A percentile compares a stretch with the other conserved stretches of the same genome.
Conservation (phyloP, 2,797 vertebrate species). For the Pygocentrus nattereri region DNA sequence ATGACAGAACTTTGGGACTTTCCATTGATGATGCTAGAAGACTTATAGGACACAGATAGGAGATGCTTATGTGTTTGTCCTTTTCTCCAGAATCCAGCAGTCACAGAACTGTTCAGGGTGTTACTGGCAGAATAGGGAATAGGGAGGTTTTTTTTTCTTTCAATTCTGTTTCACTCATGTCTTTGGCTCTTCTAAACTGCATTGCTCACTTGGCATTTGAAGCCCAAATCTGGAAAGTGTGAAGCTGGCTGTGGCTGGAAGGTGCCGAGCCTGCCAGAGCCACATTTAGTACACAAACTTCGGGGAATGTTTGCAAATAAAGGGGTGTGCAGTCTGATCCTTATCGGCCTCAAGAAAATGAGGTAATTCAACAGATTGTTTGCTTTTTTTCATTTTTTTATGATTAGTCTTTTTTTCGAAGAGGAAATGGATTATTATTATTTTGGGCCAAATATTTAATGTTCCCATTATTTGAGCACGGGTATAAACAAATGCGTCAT, state of each 20-base stretch:
- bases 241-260: constrained; percentile 47
- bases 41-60: not conserved
- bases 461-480: constrained; percentile 81
- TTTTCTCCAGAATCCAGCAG: not conserved
- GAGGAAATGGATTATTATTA: constrained; percentile 81
- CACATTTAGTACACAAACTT: constrained; percentile 61
- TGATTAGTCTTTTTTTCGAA: constrained; percentile 68
- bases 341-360: constrained; percentile 67
- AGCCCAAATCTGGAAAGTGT: constrained; percentile 32
- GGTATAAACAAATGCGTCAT: constrained; percentile 82
- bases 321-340: constrained; percentile 63
- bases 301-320: constrained; percentile 67
- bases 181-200: constrained; percentile 11
- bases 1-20: not conserved
- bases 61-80: not conserved
- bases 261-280: constrained; percentile 55
- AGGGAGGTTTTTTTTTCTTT: too few species aligned
- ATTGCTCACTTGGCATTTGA: constrained; percentile 41
- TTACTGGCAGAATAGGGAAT: constrained; percentile 27
- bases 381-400: constrained; percentile 72
- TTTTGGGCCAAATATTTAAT: constrained; percentile 84
- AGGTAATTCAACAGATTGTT: constrained; percentile 68
- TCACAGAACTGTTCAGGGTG: not conserved
- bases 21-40: not conserved
- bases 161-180: not conserved